These are phyloP conservation scores for Sitophilus oryzae DNA, from an alignment of 1,140 invertebrate species.

Conservation along the genomic window DNA sequence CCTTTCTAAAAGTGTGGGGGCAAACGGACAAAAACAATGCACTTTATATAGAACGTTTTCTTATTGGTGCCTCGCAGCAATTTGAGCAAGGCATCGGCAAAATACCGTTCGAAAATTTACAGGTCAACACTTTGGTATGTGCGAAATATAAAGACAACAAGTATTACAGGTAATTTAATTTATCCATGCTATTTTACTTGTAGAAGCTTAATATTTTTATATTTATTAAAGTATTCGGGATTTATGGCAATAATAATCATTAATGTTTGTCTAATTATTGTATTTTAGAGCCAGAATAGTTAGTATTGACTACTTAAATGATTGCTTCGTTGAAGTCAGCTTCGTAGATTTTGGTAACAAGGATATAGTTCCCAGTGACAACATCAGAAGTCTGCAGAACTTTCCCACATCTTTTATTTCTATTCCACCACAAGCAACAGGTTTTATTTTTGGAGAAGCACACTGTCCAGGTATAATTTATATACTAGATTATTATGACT, in stretches of 20 bases:
- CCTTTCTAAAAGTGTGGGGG: constrained; percentile 62
- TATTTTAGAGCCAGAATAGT: constrained; percentile 49
- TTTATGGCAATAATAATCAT: too few species aligned
- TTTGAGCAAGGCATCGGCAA: constrained; percentile 47
- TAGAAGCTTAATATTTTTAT: neutral
- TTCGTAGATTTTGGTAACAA: constrained; percentile 68
- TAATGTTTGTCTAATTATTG: too few species aligned
- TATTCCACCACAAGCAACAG: constrained; percentile 50
- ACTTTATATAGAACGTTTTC: constrained; percentile 51
- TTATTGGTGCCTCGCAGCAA: constrained; percentile 44
- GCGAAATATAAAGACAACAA: constrained; percentile 58
- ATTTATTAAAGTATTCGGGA: too few species aligned
- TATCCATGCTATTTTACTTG: neutral
- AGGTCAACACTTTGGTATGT: constrained; percentile 52
- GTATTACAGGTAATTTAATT: constrained; percentile 50
- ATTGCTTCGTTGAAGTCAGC: constrained; percentile 52
- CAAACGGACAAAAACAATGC: constrained; percentile 50
- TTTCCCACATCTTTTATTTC: constrained; percentile 48
- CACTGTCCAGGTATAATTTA: constrained; percentile 22
- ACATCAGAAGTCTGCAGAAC: constrained; percentile 51
- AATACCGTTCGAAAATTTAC: constrained; percentile 41
- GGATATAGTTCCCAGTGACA: constrained; percentile 49
- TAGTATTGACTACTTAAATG: constrained; percentile 43
- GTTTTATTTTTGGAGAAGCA: constrained; percentile 52
- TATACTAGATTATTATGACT: neutral